These are phyloP conservation scores for Notiomystis cincta DNA, from an alignment of 2,113 vertebrate species.

Conservation along the genomic window DNA sequence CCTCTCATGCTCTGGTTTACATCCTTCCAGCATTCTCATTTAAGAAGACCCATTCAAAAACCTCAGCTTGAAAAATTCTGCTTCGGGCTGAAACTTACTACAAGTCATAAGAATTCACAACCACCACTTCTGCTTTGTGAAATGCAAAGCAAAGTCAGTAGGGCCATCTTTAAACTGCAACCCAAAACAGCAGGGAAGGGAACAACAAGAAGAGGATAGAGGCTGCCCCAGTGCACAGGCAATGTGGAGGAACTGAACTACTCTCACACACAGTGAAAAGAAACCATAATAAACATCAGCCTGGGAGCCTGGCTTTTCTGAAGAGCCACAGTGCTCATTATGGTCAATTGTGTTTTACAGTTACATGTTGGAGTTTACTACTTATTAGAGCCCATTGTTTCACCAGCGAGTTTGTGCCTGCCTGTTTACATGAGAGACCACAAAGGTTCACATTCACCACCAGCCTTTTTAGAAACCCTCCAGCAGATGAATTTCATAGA, in stretches of 20 bases:
- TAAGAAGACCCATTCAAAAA: background rate
- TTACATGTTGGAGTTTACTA: background rate
- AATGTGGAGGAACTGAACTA: accelerated
- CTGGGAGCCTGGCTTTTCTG: background rate
- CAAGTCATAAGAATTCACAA: background rate
- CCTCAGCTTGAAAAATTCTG: background rate
- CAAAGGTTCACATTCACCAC: background rate
- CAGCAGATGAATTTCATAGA: background rate
- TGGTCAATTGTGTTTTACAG: background rate
- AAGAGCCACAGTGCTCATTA: background rate
- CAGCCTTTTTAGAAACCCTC: background rate
- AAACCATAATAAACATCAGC: background rate
- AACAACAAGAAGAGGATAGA: background rate
- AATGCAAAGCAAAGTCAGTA: background rate
- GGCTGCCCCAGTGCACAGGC: background rate
- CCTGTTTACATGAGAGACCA: background rate
- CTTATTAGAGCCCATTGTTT: background rate
- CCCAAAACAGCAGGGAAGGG: background rate
- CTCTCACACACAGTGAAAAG: background rate
- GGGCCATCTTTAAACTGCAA: background rate
- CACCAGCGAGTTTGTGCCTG: background rate
- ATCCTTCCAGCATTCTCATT: background rate
- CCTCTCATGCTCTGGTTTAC: background rate
- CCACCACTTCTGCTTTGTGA: background rate
- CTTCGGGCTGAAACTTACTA: background rate